Evolutionary conservation across 2,888 invertebrate species (phyloP), one percentile per base, ranked within the genome.

Genomic region (Stenoptilia bipunctidactyla): DNA sequence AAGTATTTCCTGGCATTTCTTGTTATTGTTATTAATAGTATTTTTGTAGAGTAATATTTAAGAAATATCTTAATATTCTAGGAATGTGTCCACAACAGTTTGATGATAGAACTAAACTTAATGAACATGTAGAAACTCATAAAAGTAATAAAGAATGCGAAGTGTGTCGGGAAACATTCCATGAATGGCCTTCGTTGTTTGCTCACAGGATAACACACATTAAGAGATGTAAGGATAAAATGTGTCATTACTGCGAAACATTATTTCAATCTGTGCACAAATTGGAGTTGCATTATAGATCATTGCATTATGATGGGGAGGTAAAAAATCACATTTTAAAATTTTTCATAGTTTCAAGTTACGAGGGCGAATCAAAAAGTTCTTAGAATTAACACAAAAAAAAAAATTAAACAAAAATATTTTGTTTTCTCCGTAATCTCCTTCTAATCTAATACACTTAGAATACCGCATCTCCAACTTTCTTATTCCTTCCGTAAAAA

Each of bases 261-360:
- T 44, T 42, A 20, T 61, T 44, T 40, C 39, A 25, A 1, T 41
- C 55, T 9, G 39, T 47, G 2, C 1, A 44, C 0, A 46, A 55
- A 27, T 45, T 75, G 44, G 71, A 76, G 45, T 51, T 50, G 40
- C 76, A 76, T 46, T 73, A 67, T 40, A 56, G 60, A 37, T 59
- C 46, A 37, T 13, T 43, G 2, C 73, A 74, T 45, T 56, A 56
- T 44, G 49, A 56, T 34, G 57, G 50, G 38, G 61, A 62, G 52
- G 72, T 66, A 55, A 45, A 58, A n/a, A n/a, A n/a, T n/a, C n/a
- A n/a, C n/a, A n/a, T n/a, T n/a, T n/a, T n/a, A n/a, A n/a, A n/a
- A n/a, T n/a, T n/a, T n/a, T n/a, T n/a, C n/a, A n/a, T n/a, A n/a
- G n/a, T n/a, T n/a, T n/a, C n/a, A n/a, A n/a, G n/a, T n/a, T n/a